A percentile compares a stretch with the other conserved stretches of the same genome.
Conservation (phyloP, 92 coral and sea anemone genomes). For the Porites evermanni region DNA sequence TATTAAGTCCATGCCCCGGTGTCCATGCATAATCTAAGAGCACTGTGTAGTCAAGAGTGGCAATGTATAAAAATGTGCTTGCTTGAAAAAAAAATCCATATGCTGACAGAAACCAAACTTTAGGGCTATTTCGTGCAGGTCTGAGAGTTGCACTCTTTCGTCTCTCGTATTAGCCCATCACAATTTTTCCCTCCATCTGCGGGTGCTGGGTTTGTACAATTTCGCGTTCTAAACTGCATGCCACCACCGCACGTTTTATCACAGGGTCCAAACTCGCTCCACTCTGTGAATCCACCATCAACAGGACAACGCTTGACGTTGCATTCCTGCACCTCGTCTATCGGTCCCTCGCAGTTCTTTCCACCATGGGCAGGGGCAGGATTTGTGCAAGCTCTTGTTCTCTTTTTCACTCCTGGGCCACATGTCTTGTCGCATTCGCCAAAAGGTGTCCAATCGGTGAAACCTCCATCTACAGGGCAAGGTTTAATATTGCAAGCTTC, state of each 20-base stretch:
- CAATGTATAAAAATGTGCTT: too few species aligned
- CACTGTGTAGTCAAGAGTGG: too few species aligned
- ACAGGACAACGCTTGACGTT: conserved; percentile 22
- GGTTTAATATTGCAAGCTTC: conserved; percentile 53
- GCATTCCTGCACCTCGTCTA: conserved; percentile 28
- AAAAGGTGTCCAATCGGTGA: conserved; percentile 63
- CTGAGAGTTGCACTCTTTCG: conserved; percentile 5
- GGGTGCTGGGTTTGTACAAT: conserved; percentile 31
- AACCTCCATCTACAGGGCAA: conserved; percentile 72
- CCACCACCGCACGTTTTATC: conserved; percentile 38
- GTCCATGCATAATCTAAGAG: too few species aligned
- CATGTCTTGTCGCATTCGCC: conserved; percentile 49
- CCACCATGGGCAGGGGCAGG: conserved; percentile 72
- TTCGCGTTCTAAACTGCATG: conserved; percentile 27
- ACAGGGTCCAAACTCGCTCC: conserved; percentile 29
- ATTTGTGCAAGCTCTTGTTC: conserved; percentile 59
- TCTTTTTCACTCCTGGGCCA: conserved; percentile 42
- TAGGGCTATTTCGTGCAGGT: conserved; percentile 1
- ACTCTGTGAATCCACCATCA: conserved; percentile 38
- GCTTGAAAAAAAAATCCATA: too few species aligned
- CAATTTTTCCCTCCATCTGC: conserved; percentile 32
- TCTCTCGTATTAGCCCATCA: conserved; percentile 17
- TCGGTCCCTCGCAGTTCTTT: conserved; percentile 64
- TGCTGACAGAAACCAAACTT: too few species aligned
- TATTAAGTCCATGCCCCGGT: too few species aligned